These are phyloP conservation scores for Eulemur albifrons DNA, from an alignment of 2,797 vertebrate genomes.

Conservation along the genomic window DNA sequence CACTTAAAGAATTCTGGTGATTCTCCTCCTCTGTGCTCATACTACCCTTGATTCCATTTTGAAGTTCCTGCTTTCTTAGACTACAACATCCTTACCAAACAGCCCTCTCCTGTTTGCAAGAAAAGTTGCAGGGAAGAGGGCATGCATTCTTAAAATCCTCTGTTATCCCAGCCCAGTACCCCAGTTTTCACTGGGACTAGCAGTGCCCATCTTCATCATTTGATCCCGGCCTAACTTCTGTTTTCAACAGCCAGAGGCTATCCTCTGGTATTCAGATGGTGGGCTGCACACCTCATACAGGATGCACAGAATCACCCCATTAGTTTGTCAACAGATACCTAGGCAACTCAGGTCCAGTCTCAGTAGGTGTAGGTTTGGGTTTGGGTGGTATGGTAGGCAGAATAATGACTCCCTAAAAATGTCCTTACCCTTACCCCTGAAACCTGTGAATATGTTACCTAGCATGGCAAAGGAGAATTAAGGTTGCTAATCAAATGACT, in stretches of 20 bases:
- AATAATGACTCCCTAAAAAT: background rate
- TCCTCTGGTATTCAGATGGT: background rate
- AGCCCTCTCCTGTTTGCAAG: background rate
- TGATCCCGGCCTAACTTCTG: background rate
- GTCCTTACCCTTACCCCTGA: background rate
- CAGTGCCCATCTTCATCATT: background rate
- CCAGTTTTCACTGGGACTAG: background rate
- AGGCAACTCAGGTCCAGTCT: background rate
- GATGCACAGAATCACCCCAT: background rate
- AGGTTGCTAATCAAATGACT: background rate
- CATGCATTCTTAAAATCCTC: background rate
- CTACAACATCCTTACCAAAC: background rate
- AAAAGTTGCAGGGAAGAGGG: background rate
- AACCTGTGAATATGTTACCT: background rate
- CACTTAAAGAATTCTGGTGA: background rate
- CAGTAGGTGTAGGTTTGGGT: background rate
- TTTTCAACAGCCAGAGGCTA: background rate
- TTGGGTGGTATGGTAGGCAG: background rate
- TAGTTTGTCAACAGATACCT: background rate
- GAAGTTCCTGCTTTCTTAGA: background rate
- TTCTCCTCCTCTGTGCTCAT: too few relatives aligned
- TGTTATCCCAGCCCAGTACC: background rate
- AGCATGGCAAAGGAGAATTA: background rate
- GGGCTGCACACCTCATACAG: background rate
- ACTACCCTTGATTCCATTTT: background rate